Percentiles rank a stretch among this genome's conserved stretches.
Conservation (phyloP, 2,797 vertebrate species). For the Coccyzus lansbergi region DNA sequence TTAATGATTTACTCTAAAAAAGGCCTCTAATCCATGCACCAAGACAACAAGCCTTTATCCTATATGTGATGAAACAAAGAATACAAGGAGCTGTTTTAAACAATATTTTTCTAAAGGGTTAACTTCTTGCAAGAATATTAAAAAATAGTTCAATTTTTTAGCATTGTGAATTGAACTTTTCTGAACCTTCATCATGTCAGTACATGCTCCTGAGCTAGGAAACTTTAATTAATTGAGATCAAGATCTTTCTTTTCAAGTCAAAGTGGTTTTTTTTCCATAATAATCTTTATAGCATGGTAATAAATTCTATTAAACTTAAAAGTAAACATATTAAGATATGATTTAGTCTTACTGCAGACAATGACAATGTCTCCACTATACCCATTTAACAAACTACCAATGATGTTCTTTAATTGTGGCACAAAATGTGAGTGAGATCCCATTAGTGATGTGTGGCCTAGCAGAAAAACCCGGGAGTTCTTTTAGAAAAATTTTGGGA, state of each 20-base stretch:
- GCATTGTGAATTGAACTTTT: neutral
- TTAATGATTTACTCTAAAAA: neutral
- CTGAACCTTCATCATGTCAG: neutral
- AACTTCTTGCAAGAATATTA: neutral
- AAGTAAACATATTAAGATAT: neutral
- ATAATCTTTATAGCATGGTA: neutral
- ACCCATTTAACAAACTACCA: neutral
- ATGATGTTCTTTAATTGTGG: neutral
- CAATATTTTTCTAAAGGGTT: neutral
- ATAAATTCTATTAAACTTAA: neutral
- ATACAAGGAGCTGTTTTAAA: neutral
- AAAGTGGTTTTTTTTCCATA: neutral
- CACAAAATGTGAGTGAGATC: neutral
- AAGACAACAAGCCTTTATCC: neutral
- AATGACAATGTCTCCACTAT: neutral
- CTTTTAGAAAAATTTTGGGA: neutral
- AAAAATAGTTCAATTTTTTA: neutral
- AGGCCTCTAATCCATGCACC: neutral
- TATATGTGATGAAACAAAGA: neutral
- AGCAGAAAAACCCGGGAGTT: neutral
- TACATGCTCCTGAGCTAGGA: neutral
- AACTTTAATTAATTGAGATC: neutral
- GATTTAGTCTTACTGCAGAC: neutral
- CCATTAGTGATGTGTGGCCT: rapidly evolving
- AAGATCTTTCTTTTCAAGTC: neutral